These are phyloP conservation scores for Vicugna pacos DNA, from an alignment of 2,113 vertebrate species.

Conservation along the genomic window DNA sequence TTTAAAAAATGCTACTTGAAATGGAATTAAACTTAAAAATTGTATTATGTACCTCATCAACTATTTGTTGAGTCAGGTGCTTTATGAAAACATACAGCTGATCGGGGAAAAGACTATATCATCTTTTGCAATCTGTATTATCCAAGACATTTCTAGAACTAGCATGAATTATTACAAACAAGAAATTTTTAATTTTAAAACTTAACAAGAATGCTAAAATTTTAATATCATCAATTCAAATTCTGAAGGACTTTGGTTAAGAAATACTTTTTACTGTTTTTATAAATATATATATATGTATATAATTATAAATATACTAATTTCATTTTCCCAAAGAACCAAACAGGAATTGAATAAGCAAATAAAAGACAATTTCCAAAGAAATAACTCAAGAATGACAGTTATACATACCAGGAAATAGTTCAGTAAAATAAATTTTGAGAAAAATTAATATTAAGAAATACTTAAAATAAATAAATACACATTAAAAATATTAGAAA, in stretches of 20 bases:
- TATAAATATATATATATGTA: no score
- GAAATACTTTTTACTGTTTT: not conserved
- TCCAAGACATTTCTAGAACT: not conserved
- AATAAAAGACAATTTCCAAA: not conserved
- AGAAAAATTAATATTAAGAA: not conserved
- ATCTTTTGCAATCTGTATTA: not conserved
- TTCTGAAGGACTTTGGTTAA: not conserved
- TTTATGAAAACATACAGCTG: not conserved
- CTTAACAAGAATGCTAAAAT: no score
- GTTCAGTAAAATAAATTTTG: not conserved
- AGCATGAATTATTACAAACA: not conserved
- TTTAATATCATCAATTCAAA: not conserved
- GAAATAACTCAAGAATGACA: not conserved
- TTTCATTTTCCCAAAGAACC: conserved; percentile 5
- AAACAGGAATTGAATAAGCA: not conserved
- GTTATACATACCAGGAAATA: not conserved
- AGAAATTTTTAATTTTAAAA: not conserved
- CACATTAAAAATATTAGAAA: not conserved
- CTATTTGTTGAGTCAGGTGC: not conserved
- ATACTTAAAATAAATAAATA: not conserved
- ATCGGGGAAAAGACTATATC: not conserved
- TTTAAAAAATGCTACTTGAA: not conserved
- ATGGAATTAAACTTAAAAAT: not conserved
- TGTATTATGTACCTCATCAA: conserved; percentile 21
- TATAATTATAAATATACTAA: not conserved